Conservation (phyloP, 2,113 vertebrate species). For the Tachuris rubrigastra region DNA sequence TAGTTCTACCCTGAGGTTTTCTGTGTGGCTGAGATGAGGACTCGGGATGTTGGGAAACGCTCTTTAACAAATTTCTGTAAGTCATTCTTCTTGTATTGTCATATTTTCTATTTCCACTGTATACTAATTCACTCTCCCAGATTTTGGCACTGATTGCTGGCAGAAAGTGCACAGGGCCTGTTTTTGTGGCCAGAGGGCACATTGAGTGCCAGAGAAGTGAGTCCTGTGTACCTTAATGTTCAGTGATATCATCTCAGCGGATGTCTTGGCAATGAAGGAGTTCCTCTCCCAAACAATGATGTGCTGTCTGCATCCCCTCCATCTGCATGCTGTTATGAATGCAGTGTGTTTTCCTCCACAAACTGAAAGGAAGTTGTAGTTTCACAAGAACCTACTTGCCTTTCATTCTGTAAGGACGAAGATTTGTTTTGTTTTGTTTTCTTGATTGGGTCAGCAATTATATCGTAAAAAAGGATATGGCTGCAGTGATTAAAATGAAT, state of each 20-base stretch:
- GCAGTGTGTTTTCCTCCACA: background rate
- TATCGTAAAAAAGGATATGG: background rate
- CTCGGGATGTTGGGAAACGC: background rate
- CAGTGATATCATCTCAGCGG: background rate
- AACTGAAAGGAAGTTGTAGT: background rate
- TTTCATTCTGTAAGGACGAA: background rate
- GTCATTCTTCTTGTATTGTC: background rate
- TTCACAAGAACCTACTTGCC: background rate
- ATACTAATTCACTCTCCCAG: background rate
- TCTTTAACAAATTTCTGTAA: background rate
- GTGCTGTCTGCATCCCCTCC: background rate
- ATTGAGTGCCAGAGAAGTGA: background rate
- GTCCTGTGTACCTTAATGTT: background rate
- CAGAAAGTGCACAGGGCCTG: accelerated
- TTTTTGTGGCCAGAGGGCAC: background rate
- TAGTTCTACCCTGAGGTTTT: background rate
- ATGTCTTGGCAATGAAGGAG: background rate
- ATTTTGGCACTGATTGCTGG: background rate
- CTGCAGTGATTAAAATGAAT: background rate
- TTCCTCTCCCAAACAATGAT: background rate
- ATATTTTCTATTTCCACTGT: background rate
- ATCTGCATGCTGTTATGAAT: background rate
- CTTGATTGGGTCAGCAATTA: background rate
- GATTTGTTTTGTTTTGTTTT: background rate
- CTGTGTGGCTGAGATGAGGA: background rate